Evolutionary conservation across 2,888 invertebrate species (phyloP), one percentile per base, ranked within the genome.

Genomic region (Venusia cambrica): DNA sequence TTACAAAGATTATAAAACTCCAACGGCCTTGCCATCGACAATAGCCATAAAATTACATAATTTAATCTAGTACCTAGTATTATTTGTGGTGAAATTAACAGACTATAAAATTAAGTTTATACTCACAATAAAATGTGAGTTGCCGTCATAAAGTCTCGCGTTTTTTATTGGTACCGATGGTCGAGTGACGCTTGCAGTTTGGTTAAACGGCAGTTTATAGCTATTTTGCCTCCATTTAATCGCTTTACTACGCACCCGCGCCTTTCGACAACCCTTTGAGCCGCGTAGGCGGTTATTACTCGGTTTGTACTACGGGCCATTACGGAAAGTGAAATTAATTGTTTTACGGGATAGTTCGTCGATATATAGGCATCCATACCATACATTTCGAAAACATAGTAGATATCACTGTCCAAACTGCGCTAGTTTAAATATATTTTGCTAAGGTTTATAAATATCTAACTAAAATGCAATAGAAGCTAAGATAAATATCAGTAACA

Each of bases 71-170:
- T 73, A 72, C 69, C 76, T 81, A 80, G 73, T 64, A 83, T 80
- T 84, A 85, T 83, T 87, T 84, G 85, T 84, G 87, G 85, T 79
- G 75, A 83, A 87, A 87, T 87, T 85, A 87, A 87, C 85, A 84
- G 85, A 84, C 87, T 77, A 84, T 87, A 85, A 87, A 87, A 85
- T 85, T 87, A 84, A 84, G 81, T 87, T 87, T 87, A 87, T 85
- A 85, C 79, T 84, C 83, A 85, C 85, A 85, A 85, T 87, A 85
- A 87, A 85, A 85, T 81, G 87, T 83, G 85, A 85, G 87, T 83
- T 83, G 84, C 84, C 83, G 81, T 85, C 85, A 87, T 85, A 87
- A 85, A 87, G 81, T 84, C 84, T 83, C 84, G 80, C 83, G 80
- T 85, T 85, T 87, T 87, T 87, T 87, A 87, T 85, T 83, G 77